These are phyloP conservation scores for Drosophila paulistorum DNA, from an alignment of 1,140 invertebrate species.

Conservation along the genomic window DNA sequence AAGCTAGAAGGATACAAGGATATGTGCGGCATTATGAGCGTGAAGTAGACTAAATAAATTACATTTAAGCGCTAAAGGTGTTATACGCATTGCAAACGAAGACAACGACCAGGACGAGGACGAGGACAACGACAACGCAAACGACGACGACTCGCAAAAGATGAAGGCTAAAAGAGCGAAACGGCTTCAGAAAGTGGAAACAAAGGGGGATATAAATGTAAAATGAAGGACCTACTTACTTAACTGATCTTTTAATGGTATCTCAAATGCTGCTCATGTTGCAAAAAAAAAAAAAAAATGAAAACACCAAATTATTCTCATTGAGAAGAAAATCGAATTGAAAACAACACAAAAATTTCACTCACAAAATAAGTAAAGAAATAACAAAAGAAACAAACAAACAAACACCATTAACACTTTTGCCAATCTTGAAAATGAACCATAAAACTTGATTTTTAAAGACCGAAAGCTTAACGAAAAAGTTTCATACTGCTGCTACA, in stretches of 20 bases:
- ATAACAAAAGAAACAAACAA: neutral
- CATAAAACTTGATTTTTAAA: constrained; percentile 41
- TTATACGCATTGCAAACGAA: constrained; percentile 54
- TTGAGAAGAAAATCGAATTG: neutral
- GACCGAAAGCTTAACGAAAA: constrained; percentile 2
- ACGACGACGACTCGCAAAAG: neutral
- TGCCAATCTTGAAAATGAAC: constrained; percentile 18
- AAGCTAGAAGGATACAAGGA: constrained; percentile 5
- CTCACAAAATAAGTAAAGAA: no score
- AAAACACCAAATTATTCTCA: neutral
- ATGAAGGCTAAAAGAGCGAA: constrained; percentile 11
- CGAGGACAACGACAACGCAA: neutral
- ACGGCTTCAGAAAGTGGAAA: constrained; percentile 2
- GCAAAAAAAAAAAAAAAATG: neutral
- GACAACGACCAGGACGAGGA: constrained; percentile 2
- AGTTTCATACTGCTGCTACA: constrained; percentile 31
- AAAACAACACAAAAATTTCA: neutral
- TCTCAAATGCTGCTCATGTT: neutral
- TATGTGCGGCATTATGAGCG: constrained; percentile 73
- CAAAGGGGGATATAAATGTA: constrained; percentile 5
- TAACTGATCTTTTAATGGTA: constrained; percentile 11
- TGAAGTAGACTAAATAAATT: constrained; percentile 81
- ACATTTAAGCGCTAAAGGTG: constrained; percentile 73
- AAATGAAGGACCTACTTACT: constrained; percentile 8
- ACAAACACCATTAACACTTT: constrained; percentile 1